Conservation (phyloP, 2,113 vertebrate genomes). For the Rattus norvegicus region GRCr8 NC_086024.1:97816501-97817000, state of each 20-base stretch:
- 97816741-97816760: not conserved
- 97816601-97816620: not conserved
- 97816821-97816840: not conserved
- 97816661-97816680: not conserved
- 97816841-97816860: not conserved
- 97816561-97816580: not conserved
- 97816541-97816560: not conserved
- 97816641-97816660: not conserved
- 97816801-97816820: not conserved
- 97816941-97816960: too few relatives aligned
- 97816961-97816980: too few relatives aligned
- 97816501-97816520: not conserved
- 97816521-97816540: not conserved
- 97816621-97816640: not conserved
- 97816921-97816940: too few relatives aligned
- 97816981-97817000: too few relatives aligned
- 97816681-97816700: not conserved
- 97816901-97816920: too few relatives aligned
- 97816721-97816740: not conserved
- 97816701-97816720: not conserved
- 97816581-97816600: fast-evolving
- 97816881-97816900: too few relatives aligned
- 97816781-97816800: not conserved
- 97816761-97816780: not conserved
- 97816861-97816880: too few relatives aligned